These are phyloP conservation scores for Telmatochromis brichardi DNA, from an alignment of 2,113 vertebrate species.

Conservation along the genomic window DNA sequence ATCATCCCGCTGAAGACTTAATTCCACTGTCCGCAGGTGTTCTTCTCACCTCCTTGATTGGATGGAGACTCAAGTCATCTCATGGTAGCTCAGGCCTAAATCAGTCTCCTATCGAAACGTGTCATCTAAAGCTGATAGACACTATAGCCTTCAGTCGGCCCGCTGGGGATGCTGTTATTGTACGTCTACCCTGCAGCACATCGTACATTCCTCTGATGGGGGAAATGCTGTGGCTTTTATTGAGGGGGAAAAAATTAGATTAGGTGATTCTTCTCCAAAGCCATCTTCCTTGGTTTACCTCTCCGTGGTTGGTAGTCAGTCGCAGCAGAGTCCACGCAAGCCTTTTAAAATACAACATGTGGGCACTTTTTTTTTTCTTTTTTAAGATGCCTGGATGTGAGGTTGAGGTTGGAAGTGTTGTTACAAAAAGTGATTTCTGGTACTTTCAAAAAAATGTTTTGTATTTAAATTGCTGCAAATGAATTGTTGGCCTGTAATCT, in stretches of 20 bases:
- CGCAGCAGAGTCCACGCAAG: neutral
- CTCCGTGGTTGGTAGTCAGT: neutral
- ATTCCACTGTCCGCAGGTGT: constrained; percentile 69
- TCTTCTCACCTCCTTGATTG: constrained; percentile 61
- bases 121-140: constrained; percentile 70
- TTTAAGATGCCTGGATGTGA: neutral
- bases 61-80: constrained; percentile 64
- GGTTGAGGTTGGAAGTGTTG: neutral
- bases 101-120: constrained; percentile 65
- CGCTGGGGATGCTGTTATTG: constrained; percentile 43
- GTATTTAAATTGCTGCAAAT: neutral
- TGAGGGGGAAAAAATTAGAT: constrained; percentile 49
- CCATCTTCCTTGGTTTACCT: neutral
- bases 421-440: neutral
- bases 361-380: neutral
- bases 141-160: constrained; percentile 45
- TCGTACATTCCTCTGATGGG: constrained; percentile 43
- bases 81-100: constrained; percentile 53
- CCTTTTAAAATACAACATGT: neutral
- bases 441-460: neutral
- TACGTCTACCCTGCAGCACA: constrained; percentile 61
- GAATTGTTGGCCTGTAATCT: neutral
- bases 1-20: constrained; percentile 48
- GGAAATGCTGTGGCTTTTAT: constrained; percentile 42
- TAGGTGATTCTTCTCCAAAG: constrained; percentile 30